Conservation (phyloP, 2,113 vertebrate species). For the Alces alces region DNA sequence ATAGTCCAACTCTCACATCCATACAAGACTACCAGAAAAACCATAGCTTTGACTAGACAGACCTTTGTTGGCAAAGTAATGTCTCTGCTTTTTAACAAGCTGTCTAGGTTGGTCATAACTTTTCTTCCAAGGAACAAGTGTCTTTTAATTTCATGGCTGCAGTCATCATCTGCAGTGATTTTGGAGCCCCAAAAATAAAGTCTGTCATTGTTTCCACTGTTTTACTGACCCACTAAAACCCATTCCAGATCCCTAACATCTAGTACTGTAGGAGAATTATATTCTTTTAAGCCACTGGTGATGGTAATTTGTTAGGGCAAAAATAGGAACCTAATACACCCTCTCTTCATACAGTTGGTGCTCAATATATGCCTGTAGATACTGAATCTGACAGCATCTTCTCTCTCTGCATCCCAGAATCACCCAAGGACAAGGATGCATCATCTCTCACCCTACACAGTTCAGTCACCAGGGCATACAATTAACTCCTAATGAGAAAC, state of each 20-base stretch:
- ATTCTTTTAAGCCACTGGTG: not conserved
- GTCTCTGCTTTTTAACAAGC: not conserved
- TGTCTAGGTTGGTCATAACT: not conserved
- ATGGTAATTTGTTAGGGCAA: not conserved
- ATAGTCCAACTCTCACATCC: not conserved
- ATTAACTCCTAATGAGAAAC: not conserved
- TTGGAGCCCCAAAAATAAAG: not conserved
- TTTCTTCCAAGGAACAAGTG: not conserved
- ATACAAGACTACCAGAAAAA: not conserved
- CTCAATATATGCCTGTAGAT: not conserved
- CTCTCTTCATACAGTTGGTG: not conserved
- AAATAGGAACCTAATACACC: not conserved
- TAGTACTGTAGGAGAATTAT: not conserved
- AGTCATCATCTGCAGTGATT: not conserved
- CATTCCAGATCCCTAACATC: not conserved
- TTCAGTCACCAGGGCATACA: not conserved
- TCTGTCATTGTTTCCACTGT: not conserved
- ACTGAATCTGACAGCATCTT: not conserved
- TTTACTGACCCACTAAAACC: not conserved
- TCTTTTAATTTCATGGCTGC: not conserved
- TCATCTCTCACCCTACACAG: not conserved
- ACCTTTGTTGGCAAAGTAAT: not conserved
- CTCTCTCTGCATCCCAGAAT: not conserved
- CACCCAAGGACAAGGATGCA: not conserved
- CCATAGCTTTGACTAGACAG: not conserved